These are phyloP conservation scores for Rhizomys pruinosus DNA, from an alignment of 2,113 vertebrate genomes.

Conservation along the genomic window DNA sequence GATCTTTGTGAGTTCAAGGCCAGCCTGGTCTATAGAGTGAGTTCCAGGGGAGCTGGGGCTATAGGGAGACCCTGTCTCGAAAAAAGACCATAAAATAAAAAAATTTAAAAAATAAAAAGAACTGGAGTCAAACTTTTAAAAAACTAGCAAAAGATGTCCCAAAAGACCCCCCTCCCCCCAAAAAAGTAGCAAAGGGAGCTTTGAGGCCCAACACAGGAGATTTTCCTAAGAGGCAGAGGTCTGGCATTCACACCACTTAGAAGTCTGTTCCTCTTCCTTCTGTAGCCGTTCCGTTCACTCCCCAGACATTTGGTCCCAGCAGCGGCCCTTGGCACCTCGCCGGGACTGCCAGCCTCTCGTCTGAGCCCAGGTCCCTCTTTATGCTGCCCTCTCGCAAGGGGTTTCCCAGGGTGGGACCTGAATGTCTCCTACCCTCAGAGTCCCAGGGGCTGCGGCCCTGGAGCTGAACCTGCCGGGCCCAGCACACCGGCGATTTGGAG, in stretches of 20 bases:
- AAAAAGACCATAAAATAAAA: too few species aligned
- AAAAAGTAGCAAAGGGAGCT: not conserved
- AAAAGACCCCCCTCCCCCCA: too few species aligned
- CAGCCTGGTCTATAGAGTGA: too few species aligned
- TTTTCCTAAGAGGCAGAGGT: not conserved
- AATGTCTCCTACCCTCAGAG: not conserved
- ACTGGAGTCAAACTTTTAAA: slow-evolving; percentile 18
- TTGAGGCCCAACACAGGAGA: not conserved
- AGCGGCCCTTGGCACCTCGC: not conserved
- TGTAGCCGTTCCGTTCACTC: not conserved
- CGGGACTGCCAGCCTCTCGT: not conserved
- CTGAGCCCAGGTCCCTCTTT: not conserved
- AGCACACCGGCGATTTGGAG: not conserved
- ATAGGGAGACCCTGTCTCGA: too few species aligned
- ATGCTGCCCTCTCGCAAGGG: not conserved
- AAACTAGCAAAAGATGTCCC: too few species aligned
- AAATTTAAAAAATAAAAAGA: too few species aligned
- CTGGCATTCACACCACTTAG: not conserved
- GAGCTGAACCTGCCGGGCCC: not conserved
- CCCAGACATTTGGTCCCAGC: not conserved
- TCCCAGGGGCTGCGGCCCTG: not conserved
- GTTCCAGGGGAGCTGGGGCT: too few species aligned
- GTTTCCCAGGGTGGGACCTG: not conserved
- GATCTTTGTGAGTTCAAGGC: too few species aligned
- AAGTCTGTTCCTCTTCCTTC: not conserved